Evolutionary conservation across 2,888 invertebrate genomes (phyloP).

Genomic region (Vanessa cardui): DNA sequence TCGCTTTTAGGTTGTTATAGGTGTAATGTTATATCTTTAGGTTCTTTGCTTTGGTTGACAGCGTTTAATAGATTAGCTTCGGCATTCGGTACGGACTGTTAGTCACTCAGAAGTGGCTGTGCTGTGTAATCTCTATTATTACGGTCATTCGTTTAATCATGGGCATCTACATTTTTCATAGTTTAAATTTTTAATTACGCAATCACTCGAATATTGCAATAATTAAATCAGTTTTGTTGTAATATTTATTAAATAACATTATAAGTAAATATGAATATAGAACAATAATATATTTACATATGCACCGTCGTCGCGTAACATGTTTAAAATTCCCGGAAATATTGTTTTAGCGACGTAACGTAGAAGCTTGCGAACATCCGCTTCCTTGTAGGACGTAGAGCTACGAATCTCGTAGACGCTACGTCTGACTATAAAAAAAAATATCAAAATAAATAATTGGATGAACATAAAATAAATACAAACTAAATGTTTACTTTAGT

Average conservation of each 20-base stretch:
- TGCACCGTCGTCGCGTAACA: background rate
- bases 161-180: slow-evolving; percentile 24
- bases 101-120: slow-evolving; percentile 49
- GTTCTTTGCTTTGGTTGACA: slow-evolving; percentile 45
- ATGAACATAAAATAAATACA: background rate
- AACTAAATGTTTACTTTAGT: background rate
- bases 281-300: background rate
- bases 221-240: slow-evolving; percentile 7
- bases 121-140: slow-evolving; percentile 52
- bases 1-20: slow-evolving; percentile 17
- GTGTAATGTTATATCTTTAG: slow-evolving; percentile 24
- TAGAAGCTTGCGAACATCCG: slow-evolving; percentile 27
- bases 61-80: slow-evolving; percentile 50
- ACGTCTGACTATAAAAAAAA: slow-evolving; percentile 43
- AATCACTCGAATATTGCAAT: slow-evolving; percentile 24
- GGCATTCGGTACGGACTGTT: slow-evolving; percentile 50
- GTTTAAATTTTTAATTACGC: slow-evolving; percentile 34
- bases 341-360: slow-evolving; percentile 12
- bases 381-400: slow-evolving; percentile 49
- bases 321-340: slow-evolving; percentile 26
- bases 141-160: slow-evolving; percentile 40
- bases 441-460: background rate
- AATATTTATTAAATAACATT: slow-evolving; percentile 6
- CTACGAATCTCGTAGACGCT: slow-evolving; percentile 74
- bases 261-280: too few species aligned